Percentiles rank a stretch among this genome's conserved stretches.
Evolutionary conservation across 1,140 invertebrate species (phyloP).

Genomic region (Leptestheria dahalacensis): DNA sequence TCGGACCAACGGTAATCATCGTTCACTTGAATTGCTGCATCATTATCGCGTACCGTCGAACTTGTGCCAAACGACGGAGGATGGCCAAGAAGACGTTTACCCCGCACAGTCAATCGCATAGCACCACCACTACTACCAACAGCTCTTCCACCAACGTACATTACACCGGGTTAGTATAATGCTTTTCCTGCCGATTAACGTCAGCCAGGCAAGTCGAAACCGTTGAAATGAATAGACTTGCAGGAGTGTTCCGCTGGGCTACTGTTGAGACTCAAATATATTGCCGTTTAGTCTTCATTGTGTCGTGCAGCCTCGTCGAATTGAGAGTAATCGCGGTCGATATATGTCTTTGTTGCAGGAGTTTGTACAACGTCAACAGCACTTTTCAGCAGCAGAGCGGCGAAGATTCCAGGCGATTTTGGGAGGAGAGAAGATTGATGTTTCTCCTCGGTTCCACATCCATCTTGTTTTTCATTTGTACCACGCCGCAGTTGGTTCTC

Average conservation of each 20-base stretch:
- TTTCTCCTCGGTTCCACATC: constrained; percentile 53
- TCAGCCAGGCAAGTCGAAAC: background rate
- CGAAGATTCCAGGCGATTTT: constrained; percentile 46
- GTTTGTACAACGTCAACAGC: background rate
- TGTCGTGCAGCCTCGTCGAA: no score
- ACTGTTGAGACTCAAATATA: no score
- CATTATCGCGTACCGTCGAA: constrained; percentile 46
- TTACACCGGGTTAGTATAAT: background rate
- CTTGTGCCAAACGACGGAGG: constrained; percentile 43
- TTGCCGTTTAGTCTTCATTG: no score
- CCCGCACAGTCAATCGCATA: background rate
- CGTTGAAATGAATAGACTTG: background rate
- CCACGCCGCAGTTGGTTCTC: constrained; percentile 57
- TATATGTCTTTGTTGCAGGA: background rate
- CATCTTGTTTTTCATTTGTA: constrained; percentile 53
- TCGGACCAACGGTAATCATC: constrained; percentile 45
- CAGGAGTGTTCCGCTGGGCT: background rate
- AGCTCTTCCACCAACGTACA: background rate
- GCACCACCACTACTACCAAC: background rate
- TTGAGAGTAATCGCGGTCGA: background rate
- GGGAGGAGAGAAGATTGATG: constrained; percentile 51
- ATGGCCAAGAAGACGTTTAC: constrained; percentile 32
- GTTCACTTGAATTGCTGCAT: constrained; percentile 51
- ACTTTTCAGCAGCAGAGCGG: constrained; percentile 32
- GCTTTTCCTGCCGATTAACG: background rate